A percentile compares a stretch with the other conserved stretches of the same genome.
These are phyloP conservation scores for Halichoeres trimaculatus DNA, from an alignment of 2,113 vertebrate species.

Conservation along the genomic window DNA sequence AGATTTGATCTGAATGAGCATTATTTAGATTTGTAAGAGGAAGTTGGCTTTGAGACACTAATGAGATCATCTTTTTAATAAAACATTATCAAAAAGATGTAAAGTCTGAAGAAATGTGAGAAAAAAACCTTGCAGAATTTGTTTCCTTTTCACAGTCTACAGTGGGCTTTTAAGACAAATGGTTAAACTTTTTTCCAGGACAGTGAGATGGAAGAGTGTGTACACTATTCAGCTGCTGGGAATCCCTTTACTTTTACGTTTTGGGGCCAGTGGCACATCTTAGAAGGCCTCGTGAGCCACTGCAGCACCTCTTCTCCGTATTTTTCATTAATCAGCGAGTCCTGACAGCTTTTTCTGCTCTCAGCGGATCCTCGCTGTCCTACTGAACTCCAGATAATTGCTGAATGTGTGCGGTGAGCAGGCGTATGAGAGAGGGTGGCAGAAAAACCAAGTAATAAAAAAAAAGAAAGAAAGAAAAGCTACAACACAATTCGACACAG, in stretches of 20 bases:
- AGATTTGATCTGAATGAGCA: no score
- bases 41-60: no score
- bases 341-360: constrained; percentile 55
- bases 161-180: background rate
- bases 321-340: constrained; percentile 59
- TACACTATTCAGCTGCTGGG: constrained; percentile 21
- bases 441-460: constrained; percentile 2
- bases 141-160: background rate
- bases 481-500: background rate
- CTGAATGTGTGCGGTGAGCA: constrained; percentile 20
- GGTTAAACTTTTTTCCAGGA: background rate
- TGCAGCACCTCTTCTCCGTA: constrained; percentile 35
- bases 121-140: background rate
- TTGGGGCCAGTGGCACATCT: constrained; percentile 57
- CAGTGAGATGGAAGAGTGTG: background rate
- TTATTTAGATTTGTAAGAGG: no score
- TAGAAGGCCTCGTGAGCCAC: constrained; percentile 23
- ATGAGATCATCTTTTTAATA: no score
- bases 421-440: constrained; percentile 6
- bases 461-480: background rate
- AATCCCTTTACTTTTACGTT: constrained; percentile 49
- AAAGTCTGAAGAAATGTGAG: background rate
- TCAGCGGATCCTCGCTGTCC: constrained; percentile 71
- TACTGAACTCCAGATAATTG: constrained; percentile 71
- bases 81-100: no score